A percentile compares a stretch with the other conserved stretches of the same genome.
Evolutionary conservation across 2,888 invertebrate species (phyloP).

Genomic region (Allygus modestus): DNA sequence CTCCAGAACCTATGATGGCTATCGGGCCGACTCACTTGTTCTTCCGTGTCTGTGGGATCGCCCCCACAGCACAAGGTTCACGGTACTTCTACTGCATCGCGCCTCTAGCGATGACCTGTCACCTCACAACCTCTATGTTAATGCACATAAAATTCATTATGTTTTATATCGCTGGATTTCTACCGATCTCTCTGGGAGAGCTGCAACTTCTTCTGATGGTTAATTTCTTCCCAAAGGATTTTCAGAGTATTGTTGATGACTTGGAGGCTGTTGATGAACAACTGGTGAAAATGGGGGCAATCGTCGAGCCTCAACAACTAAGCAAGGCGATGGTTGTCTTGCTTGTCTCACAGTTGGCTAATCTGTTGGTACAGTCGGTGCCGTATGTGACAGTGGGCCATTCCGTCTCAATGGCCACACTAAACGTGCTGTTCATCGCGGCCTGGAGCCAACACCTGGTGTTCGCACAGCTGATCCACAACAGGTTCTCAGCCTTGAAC

Average conservation of each 20-base stretch:
- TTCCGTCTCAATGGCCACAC: no score
- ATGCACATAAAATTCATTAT: not conserved
- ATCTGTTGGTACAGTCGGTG: no score
- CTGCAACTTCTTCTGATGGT: not conserved
- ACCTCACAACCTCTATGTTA: not conserved
- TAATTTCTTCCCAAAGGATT: not conserved
- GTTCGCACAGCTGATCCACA: not conserved
- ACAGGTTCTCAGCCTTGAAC: not conserved
- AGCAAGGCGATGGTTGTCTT: not conserved
- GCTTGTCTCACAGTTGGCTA: not conserved
- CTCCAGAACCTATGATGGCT: not conserved
- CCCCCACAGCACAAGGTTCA: not conserved
- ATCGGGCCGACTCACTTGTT: not conserved
- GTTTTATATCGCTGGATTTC: no score
- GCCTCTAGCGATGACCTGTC: not conserved
- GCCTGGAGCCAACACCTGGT: not conserved
- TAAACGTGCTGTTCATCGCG: not conserved
- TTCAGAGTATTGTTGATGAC: not conserved
- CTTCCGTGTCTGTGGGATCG: not conserved
- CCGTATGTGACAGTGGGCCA: no score
- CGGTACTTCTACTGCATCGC: not conserved
- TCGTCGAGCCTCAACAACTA: not conserved
- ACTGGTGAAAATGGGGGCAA: not conserved
- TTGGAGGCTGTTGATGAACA: not conserved
- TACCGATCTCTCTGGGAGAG: not conserved